These are phyloP conservation scores for Tauraco hartlaubi DNA, from an alignment of 2,797 vertebrate genomes.

Conservation along the genomic window DNA sequence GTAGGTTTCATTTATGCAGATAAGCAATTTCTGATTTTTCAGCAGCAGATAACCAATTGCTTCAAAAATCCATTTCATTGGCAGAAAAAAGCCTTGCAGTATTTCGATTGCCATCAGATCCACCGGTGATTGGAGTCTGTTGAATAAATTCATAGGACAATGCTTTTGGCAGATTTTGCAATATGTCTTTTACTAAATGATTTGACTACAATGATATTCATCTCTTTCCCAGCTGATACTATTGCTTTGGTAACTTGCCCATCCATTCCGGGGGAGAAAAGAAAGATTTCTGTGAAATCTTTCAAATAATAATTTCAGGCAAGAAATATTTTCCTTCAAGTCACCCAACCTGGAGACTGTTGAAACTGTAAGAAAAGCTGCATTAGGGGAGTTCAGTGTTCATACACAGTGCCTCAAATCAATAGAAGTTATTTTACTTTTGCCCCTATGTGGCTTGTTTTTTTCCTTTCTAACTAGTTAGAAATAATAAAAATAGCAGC, in stretches of 20 bases:
- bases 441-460: no score
- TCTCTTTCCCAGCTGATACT: slow-evolving; percentile 60
- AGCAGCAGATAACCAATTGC: not conserved
- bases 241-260: slow-evolving; percentile 18
- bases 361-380: not conserved
- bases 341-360: not conserved
- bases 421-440: not conserved
- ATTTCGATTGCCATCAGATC: not conserved
- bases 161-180: slow-evolving; percentile 27
- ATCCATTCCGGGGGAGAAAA: not conserved
- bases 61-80: not conserved
- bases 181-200: not conserved
- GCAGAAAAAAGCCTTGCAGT: not conserved
- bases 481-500: not conserved
- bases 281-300: slow-evolving; percentile 26
- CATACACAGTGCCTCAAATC: fast-evolving
- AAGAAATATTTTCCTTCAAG: slow-evolving; percentile 55
- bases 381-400: not conserved
- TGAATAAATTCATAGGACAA: slow-evolving; percentile 35
- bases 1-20: not conserved
- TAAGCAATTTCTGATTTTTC: not conserved
- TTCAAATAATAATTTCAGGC: slow-evolving; percentile 26
- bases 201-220: slow-evolving; percentile 32
- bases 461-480: fast-evolving
- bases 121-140: not conserved